Evolutionary conservation across 2,888 invertebrate genomes (phyloP).

Genomic region (Nomada flava): DNA sequence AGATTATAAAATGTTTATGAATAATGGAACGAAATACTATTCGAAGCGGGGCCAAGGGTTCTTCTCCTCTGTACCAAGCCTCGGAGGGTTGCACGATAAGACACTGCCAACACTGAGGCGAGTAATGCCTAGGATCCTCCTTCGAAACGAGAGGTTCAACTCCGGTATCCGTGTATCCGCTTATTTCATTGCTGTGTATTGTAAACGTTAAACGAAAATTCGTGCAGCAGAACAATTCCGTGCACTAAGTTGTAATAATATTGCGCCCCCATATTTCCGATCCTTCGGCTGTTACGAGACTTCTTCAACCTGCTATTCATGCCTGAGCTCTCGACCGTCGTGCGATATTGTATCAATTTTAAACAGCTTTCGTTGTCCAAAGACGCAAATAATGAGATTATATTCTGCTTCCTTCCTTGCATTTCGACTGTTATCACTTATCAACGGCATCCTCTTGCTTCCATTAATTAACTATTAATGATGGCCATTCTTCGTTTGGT

Average conservation of each 20-base stretch:
- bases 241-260: conserved; percentile 79
- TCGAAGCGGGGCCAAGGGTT: conserved; percentile 56
- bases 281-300: conserved; percentile 55
- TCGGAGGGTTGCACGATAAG: conserved; percentile 50
- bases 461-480: no score
- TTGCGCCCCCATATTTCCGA: conserved; percentile 63
- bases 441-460: not conserved
- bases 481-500: no score
- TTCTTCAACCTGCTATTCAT: conserved; percentile 42
- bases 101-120: conserved; percentile 38
- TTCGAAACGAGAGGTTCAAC: conserved; percentile 18
- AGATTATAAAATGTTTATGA: conserved; percentile 82
- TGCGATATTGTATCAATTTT: conserved; percentile 35
- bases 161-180: conserved; percentile 43
- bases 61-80: conserved; percentile 27
- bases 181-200: conserved; percentile 49
- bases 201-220: conserved; percentile 71
- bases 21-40: conserved; percentile 80
- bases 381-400: conserved; percentile 43
- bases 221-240: conserved; percentile 73
- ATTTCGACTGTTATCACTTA: not conserved
- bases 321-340: conserved; percentile 26
- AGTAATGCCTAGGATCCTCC: conserved; percentile 45
- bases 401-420: not conserved
- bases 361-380: conserved; percentile 42